Conservation (phyloP, 2,113 vertebrate genomes). For the Leptodactylus fuscus region DNA sequence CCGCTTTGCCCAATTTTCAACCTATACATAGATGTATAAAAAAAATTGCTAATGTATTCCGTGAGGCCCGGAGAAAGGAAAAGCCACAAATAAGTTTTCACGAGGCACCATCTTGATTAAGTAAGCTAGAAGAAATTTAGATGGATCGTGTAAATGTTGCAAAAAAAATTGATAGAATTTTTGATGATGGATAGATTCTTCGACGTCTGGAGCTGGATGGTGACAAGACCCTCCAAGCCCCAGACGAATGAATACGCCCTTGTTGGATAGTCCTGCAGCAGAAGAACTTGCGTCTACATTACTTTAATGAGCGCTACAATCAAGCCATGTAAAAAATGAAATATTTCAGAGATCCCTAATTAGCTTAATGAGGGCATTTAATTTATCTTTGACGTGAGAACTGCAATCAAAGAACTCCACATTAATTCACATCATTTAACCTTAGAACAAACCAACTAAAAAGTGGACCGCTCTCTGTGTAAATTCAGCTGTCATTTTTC, state of each 20-base stretch:
- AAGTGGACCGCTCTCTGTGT: slow-evolving; percentile 25
- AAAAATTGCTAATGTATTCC: background rate
- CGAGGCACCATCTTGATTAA: background rate
- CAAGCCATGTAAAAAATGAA: slow-evolving; percentile 29
- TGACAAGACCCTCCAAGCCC: background rate
- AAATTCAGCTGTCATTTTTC: background rate
- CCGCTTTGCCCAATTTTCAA: too few species aligned
- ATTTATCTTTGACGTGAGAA: slow-evolving; percentile 46
- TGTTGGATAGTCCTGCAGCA: background rate
- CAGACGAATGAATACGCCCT: background rate
- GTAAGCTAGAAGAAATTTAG: background rate
- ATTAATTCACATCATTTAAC: slow-evolving; percentile 42
- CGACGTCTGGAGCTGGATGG: background rate
- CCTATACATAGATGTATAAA: too few species aligned
- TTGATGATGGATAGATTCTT: background rate
- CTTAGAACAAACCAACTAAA: background rate
- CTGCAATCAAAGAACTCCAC: slow-evolving; percentile 42
- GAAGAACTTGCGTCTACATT: slow-evolving; percentile 18
- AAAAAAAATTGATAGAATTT: background rate
- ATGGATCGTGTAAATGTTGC: background rate
- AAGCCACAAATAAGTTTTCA: background rate
- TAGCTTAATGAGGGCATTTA: slow-evolving; percentile 48
- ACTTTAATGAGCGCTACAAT: slow-evolving; percentile 39
- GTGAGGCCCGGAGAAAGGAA: background rate
- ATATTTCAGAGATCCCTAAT: slow-evolving; percentile 40